Percentiles rank a stretch among this genome's conserved stretches.
These are phyloP conservation scores for Neomonachus schauinslandi DNA, from an alignment of 2,113 vertebrate species.

Conservation along the genomic window DNA sequence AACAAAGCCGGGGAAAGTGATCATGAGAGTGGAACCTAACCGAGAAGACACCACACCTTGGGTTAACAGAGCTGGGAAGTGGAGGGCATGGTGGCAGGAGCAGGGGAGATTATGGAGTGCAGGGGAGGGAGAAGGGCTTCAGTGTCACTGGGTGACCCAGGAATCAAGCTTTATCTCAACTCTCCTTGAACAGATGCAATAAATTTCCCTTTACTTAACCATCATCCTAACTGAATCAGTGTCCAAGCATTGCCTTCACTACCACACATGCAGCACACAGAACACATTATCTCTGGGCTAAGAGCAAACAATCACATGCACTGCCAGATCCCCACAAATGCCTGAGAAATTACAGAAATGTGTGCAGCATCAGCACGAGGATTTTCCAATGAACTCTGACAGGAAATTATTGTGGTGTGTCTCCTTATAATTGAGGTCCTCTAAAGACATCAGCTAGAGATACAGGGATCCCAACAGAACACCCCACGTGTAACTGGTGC, in stretches of 20 bases:
- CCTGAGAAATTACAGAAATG: background rate
- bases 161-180: background rate
- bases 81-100: background rate
- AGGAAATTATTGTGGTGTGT: rapidly evolving
- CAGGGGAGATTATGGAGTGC: background rate
- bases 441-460: background rate
- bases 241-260: background rate
- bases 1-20: background rate
- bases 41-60: rapidly evolving
- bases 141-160: rapidly evolving
- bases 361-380: background rate
- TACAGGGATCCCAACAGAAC: background rate
- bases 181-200: background rate
- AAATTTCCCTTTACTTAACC: background rate
- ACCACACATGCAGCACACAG: background rate
- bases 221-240: background rate
- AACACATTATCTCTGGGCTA: background rate
- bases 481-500: background rate
- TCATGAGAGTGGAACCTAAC: background rate
- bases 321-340: background rate
- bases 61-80: background rate
- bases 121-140: background rate
- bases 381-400: background rate
- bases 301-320: background rate
- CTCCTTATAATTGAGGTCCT: background rate